These are phyloP conservation scores for Macaria liturata DNA, from an alignment of 2,888 invertebrate genomes.

Conservation along the genomic window DNA sequence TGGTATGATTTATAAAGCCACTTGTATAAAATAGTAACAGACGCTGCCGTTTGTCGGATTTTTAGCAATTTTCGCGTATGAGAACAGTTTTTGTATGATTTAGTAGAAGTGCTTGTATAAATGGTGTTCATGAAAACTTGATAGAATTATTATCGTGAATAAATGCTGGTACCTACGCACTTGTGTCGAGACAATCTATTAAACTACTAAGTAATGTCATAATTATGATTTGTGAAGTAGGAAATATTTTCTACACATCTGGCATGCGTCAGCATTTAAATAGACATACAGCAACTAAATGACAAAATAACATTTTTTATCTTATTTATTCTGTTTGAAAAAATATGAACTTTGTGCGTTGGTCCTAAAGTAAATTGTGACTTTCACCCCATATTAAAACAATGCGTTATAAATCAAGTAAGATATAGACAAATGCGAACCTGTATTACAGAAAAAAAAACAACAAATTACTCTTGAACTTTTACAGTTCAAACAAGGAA, in stretches of 20 bases:
- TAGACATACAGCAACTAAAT: no score
- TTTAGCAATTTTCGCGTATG: conserved; percentile 44
- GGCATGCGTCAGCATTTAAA: no score
- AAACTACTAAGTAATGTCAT: conserved; percentile 1
- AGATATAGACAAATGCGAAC: no score
- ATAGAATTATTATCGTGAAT: conserved; percentile 19
- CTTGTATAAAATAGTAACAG: conserved; percentile 46
- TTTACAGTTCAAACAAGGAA: no score
- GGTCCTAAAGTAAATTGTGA: no score
- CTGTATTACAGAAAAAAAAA: no score
- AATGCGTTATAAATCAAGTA: no score
- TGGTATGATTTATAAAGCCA: conserved; percentile 58
- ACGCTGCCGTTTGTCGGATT: conserved; percentile 41
- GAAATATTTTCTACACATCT: neutral
- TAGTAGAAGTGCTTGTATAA: conserved; percentile 28
- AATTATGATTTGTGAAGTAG: conserved; percentile 7
- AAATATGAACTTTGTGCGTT: no score
- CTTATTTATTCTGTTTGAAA: no score
- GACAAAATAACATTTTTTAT: no score
- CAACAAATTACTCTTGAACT: no score
- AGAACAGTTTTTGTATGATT: conserved; percentile 40
- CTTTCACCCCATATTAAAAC: no score
- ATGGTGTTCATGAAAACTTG: conserved; percentile 17
- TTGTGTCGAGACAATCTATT: conserved; percentile 1
- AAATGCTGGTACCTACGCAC: conserved; percentile 1